phyloP scores from a whole-genome alignment of 2,888 invertebrate species.

The Oligia latruncula region DNA sequence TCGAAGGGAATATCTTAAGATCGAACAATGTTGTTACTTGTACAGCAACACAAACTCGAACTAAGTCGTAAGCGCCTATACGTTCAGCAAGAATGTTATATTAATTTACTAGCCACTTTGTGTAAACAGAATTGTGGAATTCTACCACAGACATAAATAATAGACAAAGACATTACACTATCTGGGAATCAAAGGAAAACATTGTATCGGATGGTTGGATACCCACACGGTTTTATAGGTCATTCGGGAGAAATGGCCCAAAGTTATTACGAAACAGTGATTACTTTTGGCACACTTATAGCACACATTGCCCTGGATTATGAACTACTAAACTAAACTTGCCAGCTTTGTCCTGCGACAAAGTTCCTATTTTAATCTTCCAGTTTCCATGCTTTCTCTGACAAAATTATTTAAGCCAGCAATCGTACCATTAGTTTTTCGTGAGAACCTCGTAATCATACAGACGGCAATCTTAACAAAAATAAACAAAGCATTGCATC shows the following conservation, averaged over 20 bases:
- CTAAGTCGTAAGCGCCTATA: constrained; percentile 34
- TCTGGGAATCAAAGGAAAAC: constrained; percentile 42
- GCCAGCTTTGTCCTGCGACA: neutral
- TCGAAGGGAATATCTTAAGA: neutral
- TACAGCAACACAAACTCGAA: constrained; percentile 15
- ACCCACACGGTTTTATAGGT: constrained; percentile 38
- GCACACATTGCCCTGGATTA: neutral
- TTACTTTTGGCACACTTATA: constrained; percentile 11
- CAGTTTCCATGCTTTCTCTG: neutral
- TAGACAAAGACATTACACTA: constrained; percentile 41
- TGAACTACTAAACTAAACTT: neutral
- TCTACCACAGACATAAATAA: constrained; percentile 43
- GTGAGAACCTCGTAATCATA: neutral
- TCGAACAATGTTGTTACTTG: neutral
- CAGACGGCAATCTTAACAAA: neutral
- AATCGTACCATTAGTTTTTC: neutral
- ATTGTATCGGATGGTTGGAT: constrained; percentile 7
- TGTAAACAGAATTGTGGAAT: constrained; percentile 44
- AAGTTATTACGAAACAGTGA: constrained; percentile 13
- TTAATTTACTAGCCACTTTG: constrained; percentile 50
- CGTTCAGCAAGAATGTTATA: constrained; percentile 47
- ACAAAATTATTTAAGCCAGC: neutral
- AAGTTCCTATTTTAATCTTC: neutral
- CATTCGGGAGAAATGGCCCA: constrained; percentile 29
- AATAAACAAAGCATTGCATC: neutral